phyloP scores from a whole-genome alignment of 2,797 vertebrate genomes.

The Atherinosoma microstoma region DNA sequence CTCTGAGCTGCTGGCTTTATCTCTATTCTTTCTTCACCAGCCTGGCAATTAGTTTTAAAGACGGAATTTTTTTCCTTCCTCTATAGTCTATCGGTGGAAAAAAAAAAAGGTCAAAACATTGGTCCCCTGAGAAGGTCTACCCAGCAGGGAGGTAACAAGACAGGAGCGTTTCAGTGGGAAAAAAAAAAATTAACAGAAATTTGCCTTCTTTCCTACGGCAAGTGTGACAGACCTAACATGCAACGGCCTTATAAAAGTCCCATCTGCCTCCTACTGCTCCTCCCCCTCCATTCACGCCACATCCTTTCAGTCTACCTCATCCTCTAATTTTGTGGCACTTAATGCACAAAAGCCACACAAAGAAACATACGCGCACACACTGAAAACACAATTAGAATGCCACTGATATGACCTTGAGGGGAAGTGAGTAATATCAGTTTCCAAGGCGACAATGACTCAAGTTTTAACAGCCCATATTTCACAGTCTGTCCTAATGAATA shows the following conservation, averaged over 20 bases:
- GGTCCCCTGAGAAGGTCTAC: conserved; percentile 1
- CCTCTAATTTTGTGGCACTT: conserved; percentile 43
- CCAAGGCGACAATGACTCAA: conserved; percentile 79
- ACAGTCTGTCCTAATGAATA: conserved; percentile 83
- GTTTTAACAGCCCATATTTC: conserved; percentile 80
- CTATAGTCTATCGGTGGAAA: conserved; percentile 29
- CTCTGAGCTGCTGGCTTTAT: conserved; percentile 44
- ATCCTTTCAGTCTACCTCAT: conserved; percentile 39
- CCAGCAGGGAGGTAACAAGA: conserved; percentile 17
- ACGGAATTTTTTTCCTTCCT: not conserved
- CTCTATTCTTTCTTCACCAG: conserved; percentile 25
- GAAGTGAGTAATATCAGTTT: conserved; percentile 80
- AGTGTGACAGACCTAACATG: conserved; percentile 23
- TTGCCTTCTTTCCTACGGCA: not conserved
- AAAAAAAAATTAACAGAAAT: conserved; percentile 21
- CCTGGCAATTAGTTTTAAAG: conserved; percentile 37
- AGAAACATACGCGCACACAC: conserved; percentile 11
- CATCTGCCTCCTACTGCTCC: conserved; percentile 10
- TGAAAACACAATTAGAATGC: conserved; percentile 77
- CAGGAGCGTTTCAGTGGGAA: not conserved
- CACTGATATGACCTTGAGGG: conserved; percentile 80
- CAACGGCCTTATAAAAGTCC: conserved; percentile 23
- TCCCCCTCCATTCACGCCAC: not conserved
- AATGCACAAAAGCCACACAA: conserved; percentile 46
- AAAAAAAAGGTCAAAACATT: conserved; percentile 33